Conservation (phyloP, 1,140 invertebrate species). For the Halictus rubicundus region DNA sequence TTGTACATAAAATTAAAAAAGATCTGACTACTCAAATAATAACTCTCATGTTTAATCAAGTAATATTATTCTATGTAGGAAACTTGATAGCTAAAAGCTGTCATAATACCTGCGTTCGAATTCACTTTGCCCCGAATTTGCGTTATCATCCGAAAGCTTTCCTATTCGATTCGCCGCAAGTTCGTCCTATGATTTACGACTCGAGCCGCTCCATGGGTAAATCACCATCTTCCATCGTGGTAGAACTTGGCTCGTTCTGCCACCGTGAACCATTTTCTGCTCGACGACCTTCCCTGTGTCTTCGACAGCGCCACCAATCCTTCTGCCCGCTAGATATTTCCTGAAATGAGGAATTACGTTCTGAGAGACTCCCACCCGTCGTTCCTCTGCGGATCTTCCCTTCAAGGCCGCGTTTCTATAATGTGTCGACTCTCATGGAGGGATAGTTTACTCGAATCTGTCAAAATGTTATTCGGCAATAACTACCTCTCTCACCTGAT, state of each 20-base stretch:
- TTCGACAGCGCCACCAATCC: not conserved
- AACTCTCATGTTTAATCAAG: no score
- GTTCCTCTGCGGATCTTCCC: not conserved
- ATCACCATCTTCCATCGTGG: slow-evolving; percentile 37
- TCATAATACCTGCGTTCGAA: not conserved
- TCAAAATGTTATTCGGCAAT: not conserved
- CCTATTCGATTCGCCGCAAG: slow-evolving; percentile 16
- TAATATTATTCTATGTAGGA: no score
- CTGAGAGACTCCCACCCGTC: not conserved
- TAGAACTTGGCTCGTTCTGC: slow-evolving; percentile 37
- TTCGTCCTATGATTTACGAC: slow-evolving; percentile 41
- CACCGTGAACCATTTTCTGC: slow-evolving; percentile 9
- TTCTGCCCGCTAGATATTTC: not conserved
- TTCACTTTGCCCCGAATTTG: slow-evolving; percentile 1
- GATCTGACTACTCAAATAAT: no score
- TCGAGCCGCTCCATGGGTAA: not conserved
- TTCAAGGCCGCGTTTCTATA: not conserved
- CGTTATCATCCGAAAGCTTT: slow-evolving; percentile 13
- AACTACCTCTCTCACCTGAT: no score
- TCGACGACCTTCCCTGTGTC: not conserved
- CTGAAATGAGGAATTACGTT: slow-evolving; percentile 22
- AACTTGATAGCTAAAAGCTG: not conserved
- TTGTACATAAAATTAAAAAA: no score
- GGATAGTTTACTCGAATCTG: not conserved
- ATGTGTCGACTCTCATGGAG: not conserved